phyloP scores from a whole-genome alignment of 92 coral and sea anemone species.

The Epizoanthus scotinus region DNA sequence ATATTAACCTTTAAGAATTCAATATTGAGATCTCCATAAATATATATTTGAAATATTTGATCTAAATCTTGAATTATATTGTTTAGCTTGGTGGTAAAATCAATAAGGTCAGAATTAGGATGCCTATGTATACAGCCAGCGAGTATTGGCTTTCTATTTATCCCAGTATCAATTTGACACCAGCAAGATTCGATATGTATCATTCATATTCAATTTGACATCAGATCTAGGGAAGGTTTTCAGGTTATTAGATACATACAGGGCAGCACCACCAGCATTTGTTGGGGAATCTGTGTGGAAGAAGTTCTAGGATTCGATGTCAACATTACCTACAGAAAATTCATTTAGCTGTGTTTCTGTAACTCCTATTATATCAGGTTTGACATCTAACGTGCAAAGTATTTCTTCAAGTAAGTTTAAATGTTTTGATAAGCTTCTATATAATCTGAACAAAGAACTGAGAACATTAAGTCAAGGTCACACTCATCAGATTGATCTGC shows the following conservation, averaged over 20 bases:
- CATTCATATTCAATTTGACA: constrained; percentile 47
- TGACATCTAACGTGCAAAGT: constrained; percentile 35
- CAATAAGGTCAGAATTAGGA: constrained; percentile 49
- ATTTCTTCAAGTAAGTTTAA: constrained; percentile 42
- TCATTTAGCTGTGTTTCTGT: constrained; percentile 52
- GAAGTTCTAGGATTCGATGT: constrained; percentile 43
- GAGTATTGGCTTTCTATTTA: constrained; percentile 50
- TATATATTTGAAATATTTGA: constrained; percentile 45
- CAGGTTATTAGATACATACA: constrained; percentile 46
- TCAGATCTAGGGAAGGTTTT: constrained; percentile 49
- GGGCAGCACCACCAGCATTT: constrained; percentile 65
- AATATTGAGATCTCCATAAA: constrained; percentile 51
- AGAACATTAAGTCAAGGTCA: constrained; percentile 33
- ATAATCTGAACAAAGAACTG: constrained; percentile 35
- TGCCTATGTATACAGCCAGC: constrained; percentile 67
- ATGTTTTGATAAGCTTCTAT: constrained; percentile 56
- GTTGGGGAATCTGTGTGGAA: constrained; percentile 58
- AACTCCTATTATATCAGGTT: constrained; percentile 45
- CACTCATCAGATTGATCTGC: constrained; percentile 39
- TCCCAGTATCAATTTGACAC: constrained; percentile 55
- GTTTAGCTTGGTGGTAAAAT: constrained; percentile 52
- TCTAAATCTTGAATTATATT: constrained; percentile 46
- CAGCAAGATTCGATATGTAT: constrained; percentile 69
- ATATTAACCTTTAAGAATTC: constrained; percentile 38
- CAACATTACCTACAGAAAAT: constrained; percentile 30